These are phyloP conservation scores for roundworm (Caenorhabditis elegans) DNA, from an alignment of 1,140 invertebrate species.

Conservation along the genomic window WBcel235 BX284605.5:9025501-9026000, in stretches of 20 bases:
- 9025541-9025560: not conserved
- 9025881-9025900: not conserved
- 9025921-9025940: conserved; percentile 17
- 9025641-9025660: not conserved
- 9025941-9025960: conserved; percentile 2
- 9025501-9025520: not conserved
- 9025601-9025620: conserved; percentile 5
- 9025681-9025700: conserved; percentile 3
- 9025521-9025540: not conserved
- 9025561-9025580: not conserved
- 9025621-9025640: not conserved
- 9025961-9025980: not conserved
- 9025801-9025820: not conserved
- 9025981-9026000: not conserved
- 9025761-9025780: not conserved
- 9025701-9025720: not conserved
- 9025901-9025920: not conserved
- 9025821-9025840: not conserved
- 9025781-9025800: not conserved
- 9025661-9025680: not conserved
- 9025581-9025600: not conserved
- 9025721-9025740: not conserved
- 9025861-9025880: not conserved
- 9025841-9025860: not conserved
- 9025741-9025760: conserved; percentile 1